phyloP scores from a whole-genome alignment of 2,888 invertebrate genomes.

The Hemithea aestivaria region DNA sequence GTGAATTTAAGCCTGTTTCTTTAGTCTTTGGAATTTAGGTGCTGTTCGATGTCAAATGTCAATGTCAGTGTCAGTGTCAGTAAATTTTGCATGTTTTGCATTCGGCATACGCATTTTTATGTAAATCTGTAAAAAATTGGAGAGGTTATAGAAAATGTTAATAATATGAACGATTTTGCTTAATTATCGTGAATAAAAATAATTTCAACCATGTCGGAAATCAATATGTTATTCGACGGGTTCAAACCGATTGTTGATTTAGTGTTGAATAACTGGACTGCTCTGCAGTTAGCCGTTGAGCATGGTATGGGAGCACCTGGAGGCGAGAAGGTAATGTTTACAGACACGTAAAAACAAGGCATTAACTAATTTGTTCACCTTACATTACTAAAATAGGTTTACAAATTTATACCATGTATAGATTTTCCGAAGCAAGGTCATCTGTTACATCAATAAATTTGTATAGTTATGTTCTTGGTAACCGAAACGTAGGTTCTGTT shows the following conservation, averaged over 20 bases:
- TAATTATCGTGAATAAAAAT: constrained; percentile 7
- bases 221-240: constrained; percentile 66
- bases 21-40: too few species aligned
- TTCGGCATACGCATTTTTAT: too few species aligned
- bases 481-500: constrained; percentile 15
- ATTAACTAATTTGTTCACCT: too few species aligned
- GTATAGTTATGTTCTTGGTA: too few species aligned
- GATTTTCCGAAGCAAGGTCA: not conserved
- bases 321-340: constrained; percentile 84
- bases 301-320: constrained; percentile 86
- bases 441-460: not conserved
- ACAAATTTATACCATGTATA: not conserved
- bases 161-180: too few species aligned
- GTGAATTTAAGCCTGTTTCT: too few species aligned
- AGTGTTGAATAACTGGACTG: constrained; percentile 86
- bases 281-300: constrained; percentile 84
- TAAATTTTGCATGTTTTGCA: too few species aligned
- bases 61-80: too few species aligned
- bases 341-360: too few species aligned
- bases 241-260: constrained; percentile 82
- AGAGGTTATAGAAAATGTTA: too few species aligned
- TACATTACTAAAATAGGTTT: not conserved
- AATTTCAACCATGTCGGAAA: constrained; percentile 11
- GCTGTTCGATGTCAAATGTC: too few species aligned
- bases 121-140: too few species aligned